phyloP scores from a whole-genome alignment of 2,797 vertebrate species.

The Argya squamiceps region DNA sequence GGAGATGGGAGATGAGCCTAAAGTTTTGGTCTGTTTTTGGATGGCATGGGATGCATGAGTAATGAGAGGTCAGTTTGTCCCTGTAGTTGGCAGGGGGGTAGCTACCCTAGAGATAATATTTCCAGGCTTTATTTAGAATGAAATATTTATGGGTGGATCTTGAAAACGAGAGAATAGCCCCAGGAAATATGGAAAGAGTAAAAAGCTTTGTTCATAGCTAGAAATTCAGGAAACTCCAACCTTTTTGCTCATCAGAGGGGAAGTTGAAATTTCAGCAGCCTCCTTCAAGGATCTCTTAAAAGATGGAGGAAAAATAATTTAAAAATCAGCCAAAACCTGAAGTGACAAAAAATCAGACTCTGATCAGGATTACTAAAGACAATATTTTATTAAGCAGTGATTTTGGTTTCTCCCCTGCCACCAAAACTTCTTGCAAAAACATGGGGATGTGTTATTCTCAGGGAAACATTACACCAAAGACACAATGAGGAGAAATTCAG shows the following conservation, averaged over 20 bases:
- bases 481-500: background rate
- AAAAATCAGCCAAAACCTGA: background rate
- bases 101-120: background rate
- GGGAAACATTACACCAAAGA: background rate
- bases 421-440: background rate
- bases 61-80: background rate
- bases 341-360: background rate
- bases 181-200: background rate
- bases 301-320: fast-evolving
- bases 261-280: background rate
- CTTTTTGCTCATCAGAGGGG: background rate
- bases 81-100: background rate
- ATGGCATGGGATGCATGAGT: fast-evolving
- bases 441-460: background rate
- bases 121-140: background rate
- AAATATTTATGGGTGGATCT: background rate
- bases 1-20: background rate
- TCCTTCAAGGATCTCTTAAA: background rate
- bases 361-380: background rate
- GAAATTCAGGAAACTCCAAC: background rate
- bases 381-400: background rate
- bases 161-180: background rate
- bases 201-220: background rate
- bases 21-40: background rate
- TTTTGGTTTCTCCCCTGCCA: background rate